phyloP scores from a whole-genome alignment of 2,797 vertebrate species.

The Sarcophilus harrisii region DNA sequence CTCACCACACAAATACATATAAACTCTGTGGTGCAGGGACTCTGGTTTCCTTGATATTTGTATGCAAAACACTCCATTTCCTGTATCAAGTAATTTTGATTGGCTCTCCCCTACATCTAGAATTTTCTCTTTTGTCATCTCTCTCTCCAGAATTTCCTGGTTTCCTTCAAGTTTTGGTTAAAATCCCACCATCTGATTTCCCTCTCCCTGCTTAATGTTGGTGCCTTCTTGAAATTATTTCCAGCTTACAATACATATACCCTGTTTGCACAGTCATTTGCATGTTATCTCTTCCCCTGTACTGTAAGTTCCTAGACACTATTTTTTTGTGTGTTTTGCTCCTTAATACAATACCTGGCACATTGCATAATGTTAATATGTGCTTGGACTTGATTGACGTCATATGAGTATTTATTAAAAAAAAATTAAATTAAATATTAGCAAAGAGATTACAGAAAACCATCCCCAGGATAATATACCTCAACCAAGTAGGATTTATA shows the following conservation, averaged over 20 bases:
- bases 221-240: background rate
- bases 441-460: too few species aligned
- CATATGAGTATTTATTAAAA: background rate
- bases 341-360: background rate
- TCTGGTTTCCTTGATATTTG: background rate
- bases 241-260: background rate
- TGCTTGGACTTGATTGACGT: background rate
- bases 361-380: background rate
- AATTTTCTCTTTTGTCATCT: background rate
- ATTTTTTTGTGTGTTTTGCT: background rate
- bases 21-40: background rate
- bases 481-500: too few species aligned
- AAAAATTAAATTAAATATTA: background rate
- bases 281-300: background rate
- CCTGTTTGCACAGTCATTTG: background rate
- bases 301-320: background rate
- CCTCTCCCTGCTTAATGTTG: background rate
- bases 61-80: background rate
- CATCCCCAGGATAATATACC: too few species aligned
- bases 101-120: background rate
- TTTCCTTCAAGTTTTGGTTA: background rate
- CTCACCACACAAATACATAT: background rate
- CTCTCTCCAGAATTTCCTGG: background rate
- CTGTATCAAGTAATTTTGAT: background rate
- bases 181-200: background rate